phyloP scores from a whole-genome alignment of 2,797 vertebrate species.

The Sebastes matsubarae region DNA sequence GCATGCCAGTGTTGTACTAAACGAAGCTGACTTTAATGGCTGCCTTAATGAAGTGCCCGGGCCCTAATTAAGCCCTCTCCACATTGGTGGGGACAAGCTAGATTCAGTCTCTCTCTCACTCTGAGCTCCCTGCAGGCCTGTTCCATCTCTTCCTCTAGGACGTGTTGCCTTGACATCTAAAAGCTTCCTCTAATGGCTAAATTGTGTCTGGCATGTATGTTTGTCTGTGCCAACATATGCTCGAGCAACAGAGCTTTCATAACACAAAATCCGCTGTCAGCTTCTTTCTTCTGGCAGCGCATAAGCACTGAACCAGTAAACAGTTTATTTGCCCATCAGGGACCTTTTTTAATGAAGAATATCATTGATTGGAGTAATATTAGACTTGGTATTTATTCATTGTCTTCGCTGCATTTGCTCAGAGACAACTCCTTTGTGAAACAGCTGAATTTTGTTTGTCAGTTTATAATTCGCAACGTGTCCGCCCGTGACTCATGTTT shows the following conservation, averaged over 20 bases:
- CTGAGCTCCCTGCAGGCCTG: slow-evolving; percentile 53
- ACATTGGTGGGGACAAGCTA: slow-evolving; percentile 59
- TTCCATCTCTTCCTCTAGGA: slow-evolving; percentile 53
- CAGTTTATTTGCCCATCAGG: slow-evolving; percentile 9
- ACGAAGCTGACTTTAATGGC: slow-evolving; percentile 82
- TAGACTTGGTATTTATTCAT: slow-evolving; percentile 1
- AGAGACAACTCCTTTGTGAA: background rate
- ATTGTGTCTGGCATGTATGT: slow-evolving; percentile 65
- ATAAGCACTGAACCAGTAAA: slow-evolving; percentile 18
- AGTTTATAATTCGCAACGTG: slow-evolving; percentile 16
- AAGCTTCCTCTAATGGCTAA: slow-evolving; percentile 66
- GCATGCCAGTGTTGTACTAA: slow-evolving; percentile 69
- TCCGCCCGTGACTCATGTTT: slow-evolving; percentile 33
- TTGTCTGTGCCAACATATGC: slow-evolving; percentile 68
- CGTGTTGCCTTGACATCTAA: slow-evolving; percentile 56
- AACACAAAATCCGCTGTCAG: slow-evolving; percentile 47
- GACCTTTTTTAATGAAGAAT: slow-evolving; percentile 20
- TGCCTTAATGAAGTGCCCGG: slow-evolving; percentile 81
- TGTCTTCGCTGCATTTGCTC: background rate
- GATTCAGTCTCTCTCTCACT: slow-evolving; percentile 39
- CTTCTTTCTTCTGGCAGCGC: slow-evolving; percentile 12
- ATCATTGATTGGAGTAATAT: slow-evolving; percentile 3
- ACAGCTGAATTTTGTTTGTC: background rate
- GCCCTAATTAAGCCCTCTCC: slow-evolving; percentile 79
- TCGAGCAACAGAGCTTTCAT: slow-evolving; percentile 62